These are phyloP conservation scores for Megaustenia siamemsis DNA, from an alignment of 2,888 invertebrate genomes.

Conservation along the genomic window DNA sequence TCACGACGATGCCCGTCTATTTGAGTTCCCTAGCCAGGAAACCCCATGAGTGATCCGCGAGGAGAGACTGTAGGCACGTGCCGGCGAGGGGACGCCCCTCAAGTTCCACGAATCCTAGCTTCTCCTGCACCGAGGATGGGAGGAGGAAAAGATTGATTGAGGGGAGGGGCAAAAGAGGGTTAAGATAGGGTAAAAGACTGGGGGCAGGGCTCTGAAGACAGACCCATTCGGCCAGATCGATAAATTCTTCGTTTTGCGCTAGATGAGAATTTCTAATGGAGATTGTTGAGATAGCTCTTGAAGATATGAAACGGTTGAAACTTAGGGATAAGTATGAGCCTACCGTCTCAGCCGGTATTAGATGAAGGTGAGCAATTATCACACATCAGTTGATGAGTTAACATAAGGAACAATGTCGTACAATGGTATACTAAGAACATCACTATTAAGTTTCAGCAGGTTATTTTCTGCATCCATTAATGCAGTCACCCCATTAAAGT, in stretches of 20 bases:
- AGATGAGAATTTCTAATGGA: neutral
- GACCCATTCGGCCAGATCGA: neutral
- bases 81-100: constrained; percentile 43
- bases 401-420: no score
- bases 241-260: neutral
- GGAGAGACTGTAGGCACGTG: constrained; percentile 44
- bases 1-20: constrained; percentile 45
- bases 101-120: constrained; percentile 51
- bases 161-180: constrained; percentile 25
- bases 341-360: neutral
- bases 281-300: neutral
- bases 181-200: neutral
- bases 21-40: constrained; percentile 48
- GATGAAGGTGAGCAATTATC: neutral
- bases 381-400: no score
- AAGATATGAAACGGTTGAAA: neutral
- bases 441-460: no score
- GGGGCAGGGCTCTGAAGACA: constrained; percentile 39
- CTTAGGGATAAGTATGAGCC: neutral
- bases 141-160: constrained; percentile 27
- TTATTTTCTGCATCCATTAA: no score
- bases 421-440: no score
- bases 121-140: constrained; percentile 35
- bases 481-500: no score
- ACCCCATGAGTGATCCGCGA: constrained; percentile 36